These are phyloP conservation scores for Climacteris rufus DNA, from an alignment of 2,113 vertebrate species.

Conservation along the genomic window DNA sequence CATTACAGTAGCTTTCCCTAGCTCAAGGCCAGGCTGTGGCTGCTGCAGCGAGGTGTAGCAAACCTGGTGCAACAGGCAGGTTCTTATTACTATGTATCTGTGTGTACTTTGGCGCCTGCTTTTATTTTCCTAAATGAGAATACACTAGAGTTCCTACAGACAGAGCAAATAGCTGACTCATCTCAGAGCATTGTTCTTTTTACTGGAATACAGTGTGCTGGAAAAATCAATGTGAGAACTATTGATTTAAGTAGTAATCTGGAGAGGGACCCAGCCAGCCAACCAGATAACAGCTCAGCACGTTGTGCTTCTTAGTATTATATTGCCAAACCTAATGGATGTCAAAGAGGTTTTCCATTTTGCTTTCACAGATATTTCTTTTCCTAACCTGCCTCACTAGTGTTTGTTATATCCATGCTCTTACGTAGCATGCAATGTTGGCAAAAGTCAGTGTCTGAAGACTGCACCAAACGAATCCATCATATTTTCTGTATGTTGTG, in stretches of 20 bases:
- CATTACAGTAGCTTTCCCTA: background rate
- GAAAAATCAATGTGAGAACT: slow-evolving; percentile 66
- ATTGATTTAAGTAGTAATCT: slow-evolving; percentile 66
- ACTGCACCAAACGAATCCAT: background rate
- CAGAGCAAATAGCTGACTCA: slow-evolving; percentile 58
- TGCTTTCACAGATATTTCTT: background rate
- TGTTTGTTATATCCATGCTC: background rate
- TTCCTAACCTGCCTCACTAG: background rate
- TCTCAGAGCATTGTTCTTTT: slow-evolving; percentile 39
- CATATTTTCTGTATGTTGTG: background rate
- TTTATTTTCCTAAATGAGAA: background rate
- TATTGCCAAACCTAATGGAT: slow-evolving; percentile 51
- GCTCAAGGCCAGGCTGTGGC: background rate
- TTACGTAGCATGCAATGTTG: background rate
- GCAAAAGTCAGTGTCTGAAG: background rate
- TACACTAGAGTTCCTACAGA: background rate
- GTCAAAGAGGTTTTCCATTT: slow-evolving; percentile 27
- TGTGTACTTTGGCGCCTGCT: background rate
- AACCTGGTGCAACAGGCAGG: background rate
- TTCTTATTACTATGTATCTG: background rate
- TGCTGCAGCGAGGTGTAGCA: background rate
- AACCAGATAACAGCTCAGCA: slow-evolving; percentile 37
- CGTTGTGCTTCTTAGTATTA: background rate
- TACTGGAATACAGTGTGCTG: slow-evolving; percentile 61
- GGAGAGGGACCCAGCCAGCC: slow-evolving; percentile 27